Evolutionary conservation across 2,113 vertebrate genomes (phyloP), one percentile per base, ranked within the genome.

Genomic region (Polypterus bichir): DNA sequence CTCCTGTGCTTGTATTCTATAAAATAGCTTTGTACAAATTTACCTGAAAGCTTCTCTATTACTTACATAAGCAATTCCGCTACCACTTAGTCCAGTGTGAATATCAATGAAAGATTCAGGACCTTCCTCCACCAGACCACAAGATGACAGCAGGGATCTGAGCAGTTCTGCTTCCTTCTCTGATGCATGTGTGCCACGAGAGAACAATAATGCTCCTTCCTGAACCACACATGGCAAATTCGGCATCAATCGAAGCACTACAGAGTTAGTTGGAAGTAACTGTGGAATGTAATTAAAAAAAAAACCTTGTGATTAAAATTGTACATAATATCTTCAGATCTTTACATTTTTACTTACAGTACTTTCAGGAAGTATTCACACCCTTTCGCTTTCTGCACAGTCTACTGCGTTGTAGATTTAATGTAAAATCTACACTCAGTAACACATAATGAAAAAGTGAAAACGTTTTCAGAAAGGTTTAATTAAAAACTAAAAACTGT

Each of bases 51-150:
- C 27, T 27, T 27, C 27, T 27, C 27, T 27, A 27, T 27, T 6
- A 81, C 94, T 90, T 68, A 98, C 96, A 0, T 94, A 98, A 53
- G 96, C 96, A 0, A 99, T 92, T 0, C 96, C 96, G 0, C 96
- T 99, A 71, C 95, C 93, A 0, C 95, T 95, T 53, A 99, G 81
- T 1, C 91, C 93, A 0, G 93, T 93, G 76, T 98, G 96, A 76
- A 90, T 78, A 69, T 99, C 85, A 2, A 99, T 82, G 73, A 91
- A 92, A 71, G 86, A 69, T 52, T 99, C 95, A 0, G 93, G 93
- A 2, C 88, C 91, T 67, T 94, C 92, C 72, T 96, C 93, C 0
- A 94, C 94, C 65, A 88, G 72, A 7, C 96, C 94, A 0, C 94
- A 95, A 10, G 75, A 73, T 3, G 83, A 80, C 65, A 99, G 65